Evolutionary conservation across 2,113 vertebrate genomes (phyloP), one percentile per base, ranked within the genome.

Genomic region (Macquaria australasica): DNA sequence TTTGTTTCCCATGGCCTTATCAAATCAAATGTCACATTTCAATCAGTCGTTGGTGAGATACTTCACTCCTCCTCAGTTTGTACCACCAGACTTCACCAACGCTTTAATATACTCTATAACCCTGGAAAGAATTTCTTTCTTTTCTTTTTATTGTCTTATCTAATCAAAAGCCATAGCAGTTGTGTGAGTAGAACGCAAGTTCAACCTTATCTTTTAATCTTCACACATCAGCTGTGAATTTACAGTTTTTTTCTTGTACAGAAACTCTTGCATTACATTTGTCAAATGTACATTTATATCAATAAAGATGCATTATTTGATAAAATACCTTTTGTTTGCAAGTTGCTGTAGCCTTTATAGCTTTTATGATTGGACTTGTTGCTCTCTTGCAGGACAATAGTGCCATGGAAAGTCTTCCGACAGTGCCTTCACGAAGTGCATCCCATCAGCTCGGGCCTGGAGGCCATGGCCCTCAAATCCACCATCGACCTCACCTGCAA

Each of bases 401-500:
- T 99, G 85, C 97, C 97, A 20, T 99, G 98, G 98, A 99, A 98
- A 96, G 93, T 98, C 48, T 99, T 99, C 93, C 96, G 98, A 86
- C 98, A 99, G 95, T 99, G 97, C 95, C 97, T 99, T 95, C 97
- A 99, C 64, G 97, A 98, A 88, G 97, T 98, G 77, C 98, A 99
- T 95, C 97, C 96, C 70, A 99, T 99, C 94, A 98, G 97, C 93
- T 98, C 98, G 1, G 97, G 98, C 77, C 94, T 99, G 91, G 98
- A 99, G 94, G 98, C 98, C 76, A 99, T 99, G 98, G 98, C 98
- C 91, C 96, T 99, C 16, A 99, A 99, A 83, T 99, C 98, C 84
- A 99, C 98, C 81, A 99, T 99, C 80, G 98, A 99, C 90, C 96
- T 99, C 93, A 99, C 98, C 87, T 99, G 98, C 95, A 99, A 99